Conservation (phyloP, 2,888 invertebrate species). For the Desoria tigrina region DNA sequence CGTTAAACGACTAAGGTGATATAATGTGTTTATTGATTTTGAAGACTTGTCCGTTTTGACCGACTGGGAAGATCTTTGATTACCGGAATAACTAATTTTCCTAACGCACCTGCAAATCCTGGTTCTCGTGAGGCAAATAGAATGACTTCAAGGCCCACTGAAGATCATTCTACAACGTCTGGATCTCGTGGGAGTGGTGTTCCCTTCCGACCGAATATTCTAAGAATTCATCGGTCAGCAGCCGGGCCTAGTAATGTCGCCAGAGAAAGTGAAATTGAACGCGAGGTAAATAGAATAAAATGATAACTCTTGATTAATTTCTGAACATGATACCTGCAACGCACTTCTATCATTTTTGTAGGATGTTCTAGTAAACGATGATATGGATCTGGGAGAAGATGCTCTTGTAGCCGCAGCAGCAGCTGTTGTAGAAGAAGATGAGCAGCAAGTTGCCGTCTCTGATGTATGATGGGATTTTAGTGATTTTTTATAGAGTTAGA, state of each 20-base stretch:
- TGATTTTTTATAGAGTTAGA: no score
- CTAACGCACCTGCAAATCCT: conserved; percentile 52
- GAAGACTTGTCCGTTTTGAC: conserved; percentile 81
- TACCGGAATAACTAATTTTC: conserved; percentile 75
- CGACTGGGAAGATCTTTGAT: conserved; percentile 76
- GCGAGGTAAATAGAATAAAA: no score
- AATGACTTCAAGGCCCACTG: not conserved
- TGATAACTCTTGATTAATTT: no score
- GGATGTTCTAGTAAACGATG: conserved; percentile 30
- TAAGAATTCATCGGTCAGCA: no score
- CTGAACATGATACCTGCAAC: no score
- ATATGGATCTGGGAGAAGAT: conserved; percentile 27
- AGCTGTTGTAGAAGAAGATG: conserved; percentile 40
- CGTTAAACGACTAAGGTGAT: not conserved
- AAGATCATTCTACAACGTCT: not conserved
- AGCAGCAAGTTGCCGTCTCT: conserved; percentile 27
- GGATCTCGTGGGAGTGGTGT: not conserved
- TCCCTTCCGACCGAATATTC: conserved; percentile 2
- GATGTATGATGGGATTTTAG: conserved; percentile 27
- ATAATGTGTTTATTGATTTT: conserved; percentile 51
- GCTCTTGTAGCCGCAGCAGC: conserved; percentile 36
- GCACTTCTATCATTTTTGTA: no score
- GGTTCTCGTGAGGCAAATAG: not conserved
- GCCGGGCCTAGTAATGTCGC: no score
- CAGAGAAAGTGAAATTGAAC: no score